Conservation (phyloP, 2,888 invertebrate species). For the Cheilosia impressa region DNA sequence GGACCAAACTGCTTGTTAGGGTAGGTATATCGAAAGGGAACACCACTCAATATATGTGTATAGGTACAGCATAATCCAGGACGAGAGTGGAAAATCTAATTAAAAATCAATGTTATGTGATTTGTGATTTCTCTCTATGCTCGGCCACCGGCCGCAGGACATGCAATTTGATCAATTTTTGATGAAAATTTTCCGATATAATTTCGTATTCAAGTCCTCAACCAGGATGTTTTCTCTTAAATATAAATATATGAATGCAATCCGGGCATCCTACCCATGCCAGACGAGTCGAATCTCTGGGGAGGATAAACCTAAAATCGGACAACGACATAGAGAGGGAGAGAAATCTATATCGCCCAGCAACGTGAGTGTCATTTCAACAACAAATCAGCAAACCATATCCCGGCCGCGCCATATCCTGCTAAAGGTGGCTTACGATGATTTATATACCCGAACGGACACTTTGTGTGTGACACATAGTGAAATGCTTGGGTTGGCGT, state of each 20-base stretch:
- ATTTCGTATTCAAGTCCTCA: slow-evolving; percentile 69
- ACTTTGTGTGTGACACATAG: slow-evolving; percentile 63
- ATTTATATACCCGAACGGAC: slow-evolving; percentile 63
- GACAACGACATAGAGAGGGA: background rate
- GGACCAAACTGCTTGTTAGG: slow-evolving; percentile 49
- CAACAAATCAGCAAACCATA: slow-evolving; percentile 70
- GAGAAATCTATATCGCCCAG: slow-evolving; percentile 20
- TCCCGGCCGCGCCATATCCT: slow-evolving; percentile 54
- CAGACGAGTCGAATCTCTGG: slow-evolving; percentile 9
- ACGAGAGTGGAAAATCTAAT: slow-evolving; percentile 71
- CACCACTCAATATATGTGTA: background rate
- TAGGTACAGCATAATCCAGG: slow-evolving; percentile 42
- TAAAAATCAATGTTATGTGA: slow-evolving; percentile 72
- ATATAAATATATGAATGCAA: slow-evolving; percentile 62
- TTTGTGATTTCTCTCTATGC: slow-evolving; percentile 52
- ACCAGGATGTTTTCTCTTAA: slow-evolving; percentile 51
- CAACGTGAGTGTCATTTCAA: slow-evolving; percentile 74
- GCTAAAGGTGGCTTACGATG: slow-evolving; percentile 59
- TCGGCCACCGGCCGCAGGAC: slow-evolving; percentile 33
- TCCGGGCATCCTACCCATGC: background rate
- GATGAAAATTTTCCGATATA: slow-evolving; percentile 59
- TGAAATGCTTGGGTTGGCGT: slow-evolving; percentile 28
- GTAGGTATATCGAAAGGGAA: background rate
- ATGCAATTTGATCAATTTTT: slow-evolving; percentile 66
- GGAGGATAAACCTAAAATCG: slow-evolving; percentile 38